A percentile compares a stretch with the other conserved stretches of the same genome.
Conservation (phyloP, 2,113 vertebrate genomes). For the Saguinus imperator region DNA sequence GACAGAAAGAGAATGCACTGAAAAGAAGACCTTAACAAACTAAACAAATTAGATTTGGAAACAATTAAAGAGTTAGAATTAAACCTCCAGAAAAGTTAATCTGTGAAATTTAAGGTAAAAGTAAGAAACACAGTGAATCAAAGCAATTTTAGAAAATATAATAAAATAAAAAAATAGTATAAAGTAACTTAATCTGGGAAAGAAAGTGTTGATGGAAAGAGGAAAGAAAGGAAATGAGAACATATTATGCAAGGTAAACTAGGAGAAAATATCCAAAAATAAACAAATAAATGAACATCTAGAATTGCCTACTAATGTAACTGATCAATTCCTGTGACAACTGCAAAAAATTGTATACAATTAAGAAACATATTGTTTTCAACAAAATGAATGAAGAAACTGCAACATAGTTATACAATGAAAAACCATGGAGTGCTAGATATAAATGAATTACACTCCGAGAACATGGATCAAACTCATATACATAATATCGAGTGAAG, state of each 20-base stretch:
- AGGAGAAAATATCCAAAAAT: neutral
- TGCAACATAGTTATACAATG: neutral
- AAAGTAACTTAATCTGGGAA: neutral
- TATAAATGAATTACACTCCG: neutral
- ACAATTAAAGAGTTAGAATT: slow-evolving; percentile 14
- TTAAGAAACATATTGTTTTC: neutral
- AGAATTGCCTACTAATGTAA: neutral
- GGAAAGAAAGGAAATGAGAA: neutral
- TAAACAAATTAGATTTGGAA: neutral
- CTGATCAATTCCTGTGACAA: neutral
- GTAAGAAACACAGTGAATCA: neutral
- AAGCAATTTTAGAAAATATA: neutral
- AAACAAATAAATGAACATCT: neutral
- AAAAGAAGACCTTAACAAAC: neutral
- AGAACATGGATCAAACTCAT: neutral
- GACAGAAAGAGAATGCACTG: neutral
- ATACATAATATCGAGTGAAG: neutral
- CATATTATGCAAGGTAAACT: neutral
- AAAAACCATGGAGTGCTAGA: neutral
- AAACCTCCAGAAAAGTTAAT: neutral
- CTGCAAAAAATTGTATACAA: neutral
- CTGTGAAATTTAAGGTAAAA: neutral
- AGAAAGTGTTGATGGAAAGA: neutral
- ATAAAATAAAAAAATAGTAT: neutral
- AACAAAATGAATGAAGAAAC: neutral